Conservation (phyloP, 2,113 vertebrate genomes). For the Peromyscus polionotus region DNA sequence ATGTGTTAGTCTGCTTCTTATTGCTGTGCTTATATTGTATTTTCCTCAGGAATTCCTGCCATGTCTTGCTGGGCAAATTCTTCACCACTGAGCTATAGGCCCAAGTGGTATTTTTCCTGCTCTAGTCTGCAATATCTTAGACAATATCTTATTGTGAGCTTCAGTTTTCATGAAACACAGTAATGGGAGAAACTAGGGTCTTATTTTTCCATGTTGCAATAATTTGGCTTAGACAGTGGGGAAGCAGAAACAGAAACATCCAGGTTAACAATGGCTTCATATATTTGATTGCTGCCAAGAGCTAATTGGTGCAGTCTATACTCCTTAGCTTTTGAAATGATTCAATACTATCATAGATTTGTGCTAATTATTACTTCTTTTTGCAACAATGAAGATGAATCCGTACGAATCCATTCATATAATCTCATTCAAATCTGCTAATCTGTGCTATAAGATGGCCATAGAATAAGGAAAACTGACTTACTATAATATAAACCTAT, state of each 20-base stretch:
- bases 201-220: background rate
- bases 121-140: slow-evolving; percentile 5
- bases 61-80: background rate
- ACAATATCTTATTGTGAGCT: background rate
- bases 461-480: slow-evolving; percentile 14
- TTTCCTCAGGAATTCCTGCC: background rate
- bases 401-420: background rate
- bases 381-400: background rate
- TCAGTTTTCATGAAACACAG: background rate
- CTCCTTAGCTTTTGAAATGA: slow-evolving; percentile 6
- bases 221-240: background rate
- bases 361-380: background rate
- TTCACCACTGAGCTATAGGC: background rate
- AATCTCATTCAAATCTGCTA: background rate
- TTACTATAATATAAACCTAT: background rate
- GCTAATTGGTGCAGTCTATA: slow-evolving; percentile 65
- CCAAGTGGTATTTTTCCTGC: background rate
- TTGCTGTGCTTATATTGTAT: background rate
- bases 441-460: background rate
- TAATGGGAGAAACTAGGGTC: background rate
- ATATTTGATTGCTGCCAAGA: background rate
- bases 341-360: background rate
- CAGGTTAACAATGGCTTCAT: background rate
- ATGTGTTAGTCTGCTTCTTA: background rate
- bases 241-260: slow-evolving; percentile 45